phyloP scores from a whole-genome alignment of 2,113 vertebrate species.

The Coreoperca whiteheadi region DNA sequence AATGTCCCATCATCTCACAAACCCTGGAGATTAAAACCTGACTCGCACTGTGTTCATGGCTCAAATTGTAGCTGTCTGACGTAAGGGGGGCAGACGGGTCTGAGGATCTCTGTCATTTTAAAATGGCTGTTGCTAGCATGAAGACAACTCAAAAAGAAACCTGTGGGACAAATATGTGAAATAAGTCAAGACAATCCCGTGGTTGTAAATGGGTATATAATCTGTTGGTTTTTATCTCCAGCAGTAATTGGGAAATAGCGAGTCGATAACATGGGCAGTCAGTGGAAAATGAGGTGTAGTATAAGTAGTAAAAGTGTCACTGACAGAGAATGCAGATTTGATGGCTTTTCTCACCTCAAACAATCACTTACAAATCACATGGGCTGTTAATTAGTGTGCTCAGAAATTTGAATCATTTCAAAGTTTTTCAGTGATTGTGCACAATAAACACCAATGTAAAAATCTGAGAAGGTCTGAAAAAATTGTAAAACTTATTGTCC shows the following conservation, averaged over 20 bases:
- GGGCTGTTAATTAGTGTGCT: no score
- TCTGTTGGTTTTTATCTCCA: slow-evolving; percentile 31
- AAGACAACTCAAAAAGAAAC: neutral
- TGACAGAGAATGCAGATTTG: slow-evolving; percentile 10
- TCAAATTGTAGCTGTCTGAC: slow-evolving; percentile 11
- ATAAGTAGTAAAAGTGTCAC: slow-evolving; percentile 9
- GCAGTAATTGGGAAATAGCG: slow-evolving; percentile 14
- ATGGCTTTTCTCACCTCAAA: slow-evolving; percentile 36
- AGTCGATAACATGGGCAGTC: slow-evolving; percentile 11
- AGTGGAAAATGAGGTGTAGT: slow-evolving; percentile 31
- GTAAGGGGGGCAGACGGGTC: neutral
- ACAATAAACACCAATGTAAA: neutral
- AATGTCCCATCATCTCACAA: neutral
- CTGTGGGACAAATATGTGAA: neutral
- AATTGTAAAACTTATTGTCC: neutral
- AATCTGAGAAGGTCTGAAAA: neutral
- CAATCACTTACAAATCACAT: no score
- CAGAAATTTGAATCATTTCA: no score
- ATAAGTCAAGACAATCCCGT: neutral
- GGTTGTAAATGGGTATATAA: neutral
- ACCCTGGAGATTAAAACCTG: slow-evolving; percentile 18
- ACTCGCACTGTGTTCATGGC: neutral
- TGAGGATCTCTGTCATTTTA: neutral
- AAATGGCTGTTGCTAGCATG: neutral
- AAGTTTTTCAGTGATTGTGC: no score